Evolutionary conservation across 2,113 vertebrate species (phyloP).

Genomic region (Morone saxatilis): DNA sequence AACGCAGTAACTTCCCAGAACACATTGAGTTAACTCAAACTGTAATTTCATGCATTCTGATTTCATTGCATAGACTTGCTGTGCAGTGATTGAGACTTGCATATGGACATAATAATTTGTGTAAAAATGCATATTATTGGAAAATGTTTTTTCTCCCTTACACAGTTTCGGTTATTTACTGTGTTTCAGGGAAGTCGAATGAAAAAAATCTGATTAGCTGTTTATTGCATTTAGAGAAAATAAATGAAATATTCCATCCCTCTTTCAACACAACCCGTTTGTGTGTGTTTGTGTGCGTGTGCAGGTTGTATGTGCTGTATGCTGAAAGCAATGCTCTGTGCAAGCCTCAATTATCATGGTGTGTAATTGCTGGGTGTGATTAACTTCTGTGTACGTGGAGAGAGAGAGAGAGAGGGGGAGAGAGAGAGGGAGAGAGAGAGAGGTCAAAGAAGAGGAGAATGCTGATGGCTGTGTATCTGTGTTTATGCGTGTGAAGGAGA

Average conservation of each 20-base stretch:
- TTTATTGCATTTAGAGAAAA: slow-evolving; percentile 42
- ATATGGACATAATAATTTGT: slow-evolving; percentile 1
- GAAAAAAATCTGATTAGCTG: slow-evolving; percentile 27
- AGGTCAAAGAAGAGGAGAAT: slow-evolving; percentile 46
- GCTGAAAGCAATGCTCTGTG: not conserved
- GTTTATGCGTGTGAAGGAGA: slow-evolving; percentile 2
- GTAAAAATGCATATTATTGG: slow-evolving; percentile 26
- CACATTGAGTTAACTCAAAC: not conserved
- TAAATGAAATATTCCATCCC: slow-evolving; percentile 6
- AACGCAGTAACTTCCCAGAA: not conserved
- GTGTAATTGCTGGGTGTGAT: slow-evolving; percentile 52
- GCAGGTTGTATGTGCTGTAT: not conserved
- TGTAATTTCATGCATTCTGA: slow-evolving; percentile 7
- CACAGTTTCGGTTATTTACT: slow-evolving; percentile 10
- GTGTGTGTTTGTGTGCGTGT: not conserved
- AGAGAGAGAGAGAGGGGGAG: not conserved
- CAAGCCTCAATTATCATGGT: slow-evolving; percentile 46
- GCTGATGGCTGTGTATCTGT: slow-evolving; percentile 13
- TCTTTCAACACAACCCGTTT: not conserved
- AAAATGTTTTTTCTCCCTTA: not conserved
- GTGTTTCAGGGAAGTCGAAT: slow-evolving; percentile 19
- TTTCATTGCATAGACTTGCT: not conserved
- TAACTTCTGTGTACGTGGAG: slow-evolving; percentile 37
- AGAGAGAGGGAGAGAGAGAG: not conserved
- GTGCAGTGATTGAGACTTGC: slow-evolving; percentile 13